A percentile compares a stretch with the other conserved stretches of the same genome.
phyloP scores from a whole-genome alignment of 2,888 invertebrate species.

The Anticlea derivata region DNA sequence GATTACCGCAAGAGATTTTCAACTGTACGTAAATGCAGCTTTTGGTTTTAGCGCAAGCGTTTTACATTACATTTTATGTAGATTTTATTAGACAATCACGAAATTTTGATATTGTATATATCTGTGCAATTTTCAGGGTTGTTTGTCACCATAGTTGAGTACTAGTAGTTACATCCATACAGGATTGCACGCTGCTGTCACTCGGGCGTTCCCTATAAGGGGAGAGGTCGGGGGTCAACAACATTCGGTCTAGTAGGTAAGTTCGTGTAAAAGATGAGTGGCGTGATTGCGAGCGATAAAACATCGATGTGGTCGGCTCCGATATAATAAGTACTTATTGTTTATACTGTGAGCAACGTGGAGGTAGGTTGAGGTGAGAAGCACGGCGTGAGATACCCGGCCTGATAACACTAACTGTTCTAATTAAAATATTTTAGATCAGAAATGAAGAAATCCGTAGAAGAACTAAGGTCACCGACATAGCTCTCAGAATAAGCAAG shows the following conservation, averaged over 20 bases:
- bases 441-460: constrained; percentile 1
- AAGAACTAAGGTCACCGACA: too few relatives aligned
- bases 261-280: constrained; percentile 71
- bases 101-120: not conserved
- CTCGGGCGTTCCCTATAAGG: constrained; percentile 55
- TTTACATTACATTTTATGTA: too few relatives aligned
- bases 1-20: too few relatives aligned
- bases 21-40: too few relatives aligned
- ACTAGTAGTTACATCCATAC: constrained; percentile 33
- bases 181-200: constrained; percentile 52
- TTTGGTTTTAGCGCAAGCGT: too few relatives aligned
- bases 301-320: constrained; percentile 51
- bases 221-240: constrained; percentile 60
- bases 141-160: constrained; percentile 2
- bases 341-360: constrained; percentile 35
- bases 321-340: constrained; percentile 40
- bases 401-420: constrained; percentile 60
- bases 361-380: constrained; percentile 77
- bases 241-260: constrained; percentile 72
- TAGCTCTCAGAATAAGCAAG: too few relatives aligned
- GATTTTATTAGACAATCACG: not conserved
- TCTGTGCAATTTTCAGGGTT: constrained; percentile 3
- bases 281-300: constrained; percentile 72
- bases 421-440: constrained; percentile 5
- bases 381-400: constrained; percentile 77